These are phyloP conservation scores for Eilema depressum DNA, from an alignment of 2,888 invertebrate species.

Conservation along the genomic window DNA sequence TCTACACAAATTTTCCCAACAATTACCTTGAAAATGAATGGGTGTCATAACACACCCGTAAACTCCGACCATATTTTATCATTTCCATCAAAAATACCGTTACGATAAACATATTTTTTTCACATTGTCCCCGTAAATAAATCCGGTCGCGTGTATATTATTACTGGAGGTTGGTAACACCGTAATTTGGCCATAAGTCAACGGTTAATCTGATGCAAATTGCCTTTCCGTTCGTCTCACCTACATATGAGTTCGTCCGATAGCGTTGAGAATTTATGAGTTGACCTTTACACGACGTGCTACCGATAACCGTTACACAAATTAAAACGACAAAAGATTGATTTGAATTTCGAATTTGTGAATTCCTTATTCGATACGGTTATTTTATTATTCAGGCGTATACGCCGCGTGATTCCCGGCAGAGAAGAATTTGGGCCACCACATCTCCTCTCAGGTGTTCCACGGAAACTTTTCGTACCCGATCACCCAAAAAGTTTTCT, in stretches of 20 bases:
- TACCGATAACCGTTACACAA: constrained; percentile 21
- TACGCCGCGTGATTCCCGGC: too few species aligned
- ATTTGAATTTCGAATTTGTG: constrained; percentile 8
- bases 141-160: constrained; percentile 56
- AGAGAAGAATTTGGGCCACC: too few species aligned
- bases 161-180: constrained; percentile 50
- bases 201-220: constrained; percentile 77
- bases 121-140: constrained; percentile 58
- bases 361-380: background rate
- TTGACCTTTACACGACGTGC: constrained; percentile 29
- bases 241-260: constrained; percentile 44
- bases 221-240: constrained; percentile 46
- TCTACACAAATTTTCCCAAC: constrained; percentile 40
- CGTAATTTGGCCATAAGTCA: constrained; percentile 73
- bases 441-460: too few species aligned
- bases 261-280: constrained; percentile 29
- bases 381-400: too few species aligned
- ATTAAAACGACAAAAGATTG: constrained; percentile 9
- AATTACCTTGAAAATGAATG: constrained; percentile 48
- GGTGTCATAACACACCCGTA: constrained; percentile 49
- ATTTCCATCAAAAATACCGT: constrained; percentile 61
- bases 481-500: too few species aligned
- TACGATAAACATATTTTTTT: constrained; percentile 48
- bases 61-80: constrained; percentile 53
- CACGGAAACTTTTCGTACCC: too few species aligned